Base-by-base conservation (phyloP, 2,113 vertebrate species). In the Sciurus niger region DNA sequence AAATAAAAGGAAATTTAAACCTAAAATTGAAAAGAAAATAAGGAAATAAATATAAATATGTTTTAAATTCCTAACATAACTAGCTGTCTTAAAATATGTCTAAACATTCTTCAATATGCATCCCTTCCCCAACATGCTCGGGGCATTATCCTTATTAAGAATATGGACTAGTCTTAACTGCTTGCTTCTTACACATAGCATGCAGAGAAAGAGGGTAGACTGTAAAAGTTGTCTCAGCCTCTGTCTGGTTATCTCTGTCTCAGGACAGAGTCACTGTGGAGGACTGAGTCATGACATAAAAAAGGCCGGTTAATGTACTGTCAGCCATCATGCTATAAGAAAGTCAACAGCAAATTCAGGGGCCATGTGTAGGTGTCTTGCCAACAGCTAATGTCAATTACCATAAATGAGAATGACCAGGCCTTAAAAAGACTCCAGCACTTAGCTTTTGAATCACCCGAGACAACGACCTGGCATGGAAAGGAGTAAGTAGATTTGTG, bases 341-440 rank as follows among this genome's bases (percentile, higher is more conserved):
- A 72, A 95, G 20, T 2, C 16, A 68, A n/a, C 11, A 84, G 24
- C 32, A 85, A 67, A 77, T 67, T 18, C 18, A 37, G 17, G 88
- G 17, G 8, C 18, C 6, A 6, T 2, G 7, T 8, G 8, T 25
- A 25, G 8, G 11, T 58, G 4, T 70, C 25, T 48, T 3, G 25
- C 13, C 28, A 67, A 51, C 18, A 76, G n/a, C 30, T n/a, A 24
- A 8, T 25, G 30, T 24, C 63, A n/a, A 1, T 2, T 40, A 30
- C 43, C 34, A 34, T 22, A 37, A 85, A 63, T 51, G 74, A 63
- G 6, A 53, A 11, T 63, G 40, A 95, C 12, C 18, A 40, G 72
- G 20, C 2, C 7, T 90, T 68, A 11, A 58, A 4, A 80, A 34
- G 11, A 53, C 14, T 70, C 53, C 25, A 48, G 11, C 4, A 46